Conservation (phyloP, 2,888 invertebrate genomes). For the Drosophila birchii region DNA sequence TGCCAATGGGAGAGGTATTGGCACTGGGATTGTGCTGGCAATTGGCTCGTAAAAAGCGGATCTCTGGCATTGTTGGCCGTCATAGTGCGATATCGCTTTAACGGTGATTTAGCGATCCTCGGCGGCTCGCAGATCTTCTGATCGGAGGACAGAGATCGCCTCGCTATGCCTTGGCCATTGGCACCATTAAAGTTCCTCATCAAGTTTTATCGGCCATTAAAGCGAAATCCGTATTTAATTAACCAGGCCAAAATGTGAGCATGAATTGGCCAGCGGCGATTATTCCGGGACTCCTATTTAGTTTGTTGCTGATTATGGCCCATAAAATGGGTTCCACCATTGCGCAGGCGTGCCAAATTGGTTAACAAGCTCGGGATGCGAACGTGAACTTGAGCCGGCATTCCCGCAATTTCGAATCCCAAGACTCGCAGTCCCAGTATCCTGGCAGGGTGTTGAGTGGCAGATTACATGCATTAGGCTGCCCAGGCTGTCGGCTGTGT, state of each 20-base stretch:
- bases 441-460: conserved; percentile 79
- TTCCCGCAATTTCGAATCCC: background rate
- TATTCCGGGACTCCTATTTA: conserved; percentile 39
- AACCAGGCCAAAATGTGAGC: conserved; percentile 84
- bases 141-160: conserved; percentile 17
- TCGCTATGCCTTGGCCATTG: conserved; percentile 34
- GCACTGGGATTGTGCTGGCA: conserved; percentile 73
- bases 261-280: conserved; percentile 79
- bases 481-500: conserved; percentile 51
- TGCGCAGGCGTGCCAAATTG: conserved; percentile 64
- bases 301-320: conserved; percentile 56
- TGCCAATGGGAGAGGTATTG: conserved; percentile 21
- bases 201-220: conserved; percentile 84
- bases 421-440: conserved; percentile 29
- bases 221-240: conserved; percentile 83
- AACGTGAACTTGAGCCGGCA: conserved; percentile 8
- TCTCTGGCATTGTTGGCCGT: conserved; percentile 48
- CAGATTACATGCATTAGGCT: conserved; percentile 82
- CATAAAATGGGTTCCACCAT: conserved; percentile 38
- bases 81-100: conserved; percentile 74
- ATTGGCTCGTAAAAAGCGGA: conserved; percentile 79
- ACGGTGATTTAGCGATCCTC: conserved; percentile 77
- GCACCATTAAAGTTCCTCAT: conserved; percentile 79
- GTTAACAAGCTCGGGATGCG: conserved; percentile 57
- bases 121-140: background rate